These are phyloP conservation scores for Fukomys damarensis DNA, from an alignment of 2,113 vertebrate species.

Conservation along the genomic window DNA sequence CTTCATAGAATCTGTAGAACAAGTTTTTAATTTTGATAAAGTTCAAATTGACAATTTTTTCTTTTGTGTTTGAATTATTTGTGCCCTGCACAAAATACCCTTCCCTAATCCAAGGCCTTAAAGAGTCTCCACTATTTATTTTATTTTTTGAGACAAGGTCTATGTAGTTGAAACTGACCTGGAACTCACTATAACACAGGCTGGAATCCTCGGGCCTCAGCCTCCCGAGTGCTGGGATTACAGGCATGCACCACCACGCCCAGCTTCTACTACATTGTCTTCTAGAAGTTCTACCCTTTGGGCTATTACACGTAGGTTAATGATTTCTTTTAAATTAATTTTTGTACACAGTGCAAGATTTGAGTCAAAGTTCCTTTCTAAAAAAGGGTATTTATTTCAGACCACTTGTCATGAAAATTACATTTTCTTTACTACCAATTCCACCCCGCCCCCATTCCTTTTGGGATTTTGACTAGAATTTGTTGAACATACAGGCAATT, in stretches of 20 bases:
- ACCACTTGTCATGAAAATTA: neutral
- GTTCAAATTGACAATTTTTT: neutral
- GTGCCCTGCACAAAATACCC: neutral
- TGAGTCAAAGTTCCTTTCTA: neutral
- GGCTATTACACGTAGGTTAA: neutral
- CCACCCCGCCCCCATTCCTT: neutral
- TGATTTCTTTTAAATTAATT: neutral
- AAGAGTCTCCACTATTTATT: no score
- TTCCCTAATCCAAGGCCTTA: neutral
- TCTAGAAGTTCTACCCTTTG: neutral
- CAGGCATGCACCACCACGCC: no score
- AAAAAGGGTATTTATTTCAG: neutral
- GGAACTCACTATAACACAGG: no score
- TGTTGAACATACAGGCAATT: neutral
- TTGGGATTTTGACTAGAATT: neutral
- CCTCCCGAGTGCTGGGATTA: no score
- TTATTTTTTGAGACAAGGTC: no score
- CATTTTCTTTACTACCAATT: neutral
- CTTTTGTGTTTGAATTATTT: neutral
- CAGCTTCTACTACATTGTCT: neutral
- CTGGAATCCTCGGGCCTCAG: no score
- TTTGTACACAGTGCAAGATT: neutral
- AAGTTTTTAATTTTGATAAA: neutral
- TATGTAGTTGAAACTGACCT: no score
- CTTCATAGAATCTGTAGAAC: constrained; percentile 6